Evolutionary conservation across 2,888 invertebrate genomes (phyloP).

Genomic region (Drosophila merina): DNA sequence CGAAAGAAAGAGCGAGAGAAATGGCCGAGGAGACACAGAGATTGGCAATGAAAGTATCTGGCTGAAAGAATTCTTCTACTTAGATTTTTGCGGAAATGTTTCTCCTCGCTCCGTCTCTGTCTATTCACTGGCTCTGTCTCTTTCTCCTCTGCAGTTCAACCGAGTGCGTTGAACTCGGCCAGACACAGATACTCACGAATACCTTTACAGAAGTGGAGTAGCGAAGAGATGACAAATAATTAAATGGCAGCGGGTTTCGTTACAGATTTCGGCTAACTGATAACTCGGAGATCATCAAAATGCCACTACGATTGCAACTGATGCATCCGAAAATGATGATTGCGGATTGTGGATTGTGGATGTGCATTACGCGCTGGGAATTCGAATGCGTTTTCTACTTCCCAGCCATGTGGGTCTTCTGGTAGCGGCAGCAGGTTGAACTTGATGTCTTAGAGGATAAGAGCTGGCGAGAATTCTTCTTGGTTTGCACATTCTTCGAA

Average conservation of each 20-base stretch:
- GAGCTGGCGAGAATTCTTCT: conserved; percentile 30
- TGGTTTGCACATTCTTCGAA: conserved; percentile 33
- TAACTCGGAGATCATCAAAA: conserved; percentile 70
- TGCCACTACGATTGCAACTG: conserved; percentile 65
- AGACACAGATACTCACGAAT: conserved; percentile 39
- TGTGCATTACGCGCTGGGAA: conserved; percentile 53
- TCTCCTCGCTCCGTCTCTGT: conserved; percentile 28
- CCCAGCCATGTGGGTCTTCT: conserved; percentile 46
- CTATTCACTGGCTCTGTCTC: conserved; percentile 22
- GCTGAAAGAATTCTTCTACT: conserved; percentile 72
- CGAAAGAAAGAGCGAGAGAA: conserved; percentile 42
- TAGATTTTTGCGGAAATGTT: conserved; percentile 79
- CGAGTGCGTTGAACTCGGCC: conserved; percentile 80
- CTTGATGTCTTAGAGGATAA: conserved; percentile 31
- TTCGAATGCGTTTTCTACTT: conserved; percentile 52
- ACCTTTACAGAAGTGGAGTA: conserved; percentile 68
- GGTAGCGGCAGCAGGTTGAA: conserved; percentile 30
- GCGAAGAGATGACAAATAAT: conserved; percentile 72
- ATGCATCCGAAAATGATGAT: conserved; percentile 40
- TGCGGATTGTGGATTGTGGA: not conserved
- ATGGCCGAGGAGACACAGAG: conserved; percentile 51
- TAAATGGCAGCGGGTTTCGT: conserved; percentile 73
- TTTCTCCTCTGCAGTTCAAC: conserved; percentile 80
- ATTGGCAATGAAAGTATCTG: conserved; percentile 77
- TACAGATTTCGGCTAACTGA: conserved; percentile 74